Conservation (phyloP, 2,888 invertebrate species). For the Abrostola tripartita region DNA sequence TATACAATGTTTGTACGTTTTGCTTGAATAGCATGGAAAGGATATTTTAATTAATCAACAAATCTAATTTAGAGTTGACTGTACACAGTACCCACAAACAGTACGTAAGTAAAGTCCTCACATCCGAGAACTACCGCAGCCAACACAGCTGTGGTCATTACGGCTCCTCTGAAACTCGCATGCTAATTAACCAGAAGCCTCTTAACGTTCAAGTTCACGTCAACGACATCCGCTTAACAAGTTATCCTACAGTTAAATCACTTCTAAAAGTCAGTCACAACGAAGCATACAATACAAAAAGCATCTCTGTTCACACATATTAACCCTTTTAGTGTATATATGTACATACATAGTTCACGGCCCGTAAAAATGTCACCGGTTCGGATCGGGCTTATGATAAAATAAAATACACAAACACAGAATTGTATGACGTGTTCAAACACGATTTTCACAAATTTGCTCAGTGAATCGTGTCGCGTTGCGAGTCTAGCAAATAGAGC, state of each 20-base stretch:
- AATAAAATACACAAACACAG: slow-evolving; percentile 65
- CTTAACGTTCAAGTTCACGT: slow-evolving; percentile 65
- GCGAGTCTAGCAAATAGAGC: slow-evolving; percentile 64
- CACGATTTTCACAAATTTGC: slow-evolving; percentile 72
- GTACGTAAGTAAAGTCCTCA: slow-evolving; percentile 25
- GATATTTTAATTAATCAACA: neutral
- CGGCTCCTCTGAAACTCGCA: slow-evolving; percentile 49
- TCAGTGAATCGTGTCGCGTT: slow-evolving; percentile 70
- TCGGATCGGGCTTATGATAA: slow-evolving; percentile 62
- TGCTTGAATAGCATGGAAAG: neutral
- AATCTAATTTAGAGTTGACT: slow-evolving; percentile 16
- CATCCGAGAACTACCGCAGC: slow-evolving; percentile 38
- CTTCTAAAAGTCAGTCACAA: slow-evolving; percentile 47
- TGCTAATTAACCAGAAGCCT: slow-evolving; percentile 60
- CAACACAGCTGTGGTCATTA: slow-evolving; percentile 48
- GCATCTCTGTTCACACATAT: slow-evolving; percentile 56
- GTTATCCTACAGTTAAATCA: slow-evolving; percentile 56
- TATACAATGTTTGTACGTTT: slow-evolving; percentile 5
- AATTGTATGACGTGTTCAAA: slow-evolving; percentile 68
- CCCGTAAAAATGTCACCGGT: slow-evolving; percentile 62
- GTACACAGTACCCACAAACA: slow-evolving; percentile 1
- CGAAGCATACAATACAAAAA: slow-evolving; percentile 58
- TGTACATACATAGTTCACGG: slow-evolving; percentile 53
- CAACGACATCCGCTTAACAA: slow-evolving; percentile 57
- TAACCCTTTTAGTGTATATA: slow-evolving; percentile 55